A percentile compares a stretch with the other conserved stretches of the same genome.
These are phyloP conservation scores for Acropternis orthonyx DNA, from an alignment of 2,797 vertebrate genomes.

Conservation along the genomic window DNA sequence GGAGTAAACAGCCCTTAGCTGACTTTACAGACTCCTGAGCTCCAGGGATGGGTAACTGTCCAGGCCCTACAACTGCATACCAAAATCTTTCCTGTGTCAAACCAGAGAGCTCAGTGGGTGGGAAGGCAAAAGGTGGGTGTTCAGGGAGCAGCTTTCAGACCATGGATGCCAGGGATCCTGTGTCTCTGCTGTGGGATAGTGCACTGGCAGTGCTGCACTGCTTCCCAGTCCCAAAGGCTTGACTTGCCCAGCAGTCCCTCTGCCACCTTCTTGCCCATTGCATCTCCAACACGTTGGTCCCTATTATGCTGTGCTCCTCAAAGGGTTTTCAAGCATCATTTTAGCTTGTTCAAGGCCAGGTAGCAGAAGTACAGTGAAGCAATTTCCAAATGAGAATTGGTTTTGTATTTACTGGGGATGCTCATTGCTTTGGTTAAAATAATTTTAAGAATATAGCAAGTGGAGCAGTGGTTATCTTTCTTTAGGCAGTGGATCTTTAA, in stretches of 20 bases:
- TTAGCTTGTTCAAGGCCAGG: not conserved
- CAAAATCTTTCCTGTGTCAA: not conserved
- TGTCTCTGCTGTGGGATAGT: rapidly evolving
- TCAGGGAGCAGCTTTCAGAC: not conserved
- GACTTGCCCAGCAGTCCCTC: not conserved
- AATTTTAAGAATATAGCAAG: not conserved
- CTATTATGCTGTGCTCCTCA: not conserved
- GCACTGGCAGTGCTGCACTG: not conserved
- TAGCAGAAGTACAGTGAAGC: not conserved
- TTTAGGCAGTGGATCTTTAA: not conserved
- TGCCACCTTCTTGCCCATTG: not conserved
- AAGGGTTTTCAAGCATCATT: not conserved
- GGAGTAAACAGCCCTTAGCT: not conserved
- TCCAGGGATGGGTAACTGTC: not conserved
- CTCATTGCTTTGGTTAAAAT: not conserved
- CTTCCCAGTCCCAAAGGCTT: not conserved
- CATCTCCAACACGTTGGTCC: not conserved
- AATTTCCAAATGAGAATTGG: not conserved
- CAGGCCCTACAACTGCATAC: not conserved
- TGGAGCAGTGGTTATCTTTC: not conserved
- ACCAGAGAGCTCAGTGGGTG: not conserved
- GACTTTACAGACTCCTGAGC: not conserved
- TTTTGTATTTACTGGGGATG: not conserved
- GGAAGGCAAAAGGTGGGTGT: not conserved
- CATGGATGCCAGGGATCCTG: not conserved